Percentiles rank a stretch among this genome's conserved stretches.
Conservation (phyloP, 2,797 vertebrate genomes). For the Sciaenops ocellatus region DNA sequence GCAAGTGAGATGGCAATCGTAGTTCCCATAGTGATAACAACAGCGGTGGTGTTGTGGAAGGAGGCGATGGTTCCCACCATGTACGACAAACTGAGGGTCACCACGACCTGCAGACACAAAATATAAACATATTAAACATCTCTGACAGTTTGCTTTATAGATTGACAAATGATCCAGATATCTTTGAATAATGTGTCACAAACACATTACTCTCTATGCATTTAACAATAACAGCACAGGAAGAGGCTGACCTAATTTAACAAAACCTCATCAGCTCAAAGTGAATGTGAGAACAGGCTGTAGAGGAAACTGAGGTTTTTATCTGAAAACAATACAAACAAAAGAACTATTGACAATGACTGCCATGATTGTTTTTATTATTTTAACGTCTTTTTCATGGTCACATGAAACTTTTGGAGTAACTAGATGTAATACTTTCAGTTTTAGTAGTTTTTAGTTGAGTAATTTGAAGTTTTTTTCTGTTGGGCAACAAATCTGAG, state of each 20-base stretch:
- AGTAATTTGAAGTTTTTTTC: not conserved
- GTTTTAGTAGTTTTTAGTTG: not conserved
- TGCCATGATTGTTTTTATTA: too few relatives aligned
- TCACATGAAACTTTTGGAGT: not conserved
- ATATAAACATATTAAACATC: not conserved
- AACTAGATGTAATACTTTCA: not conserved
- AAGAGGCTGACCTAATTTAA: constrained; percentile 8
- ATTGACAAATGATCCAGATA: not conserved
- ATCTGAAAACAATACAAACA: not conserved
- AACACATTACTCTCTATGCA: too few relatives aligned
- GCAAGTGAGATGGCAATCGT: constrained; percentile 87
- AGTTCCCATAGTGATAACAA: constrained; percentile 89
- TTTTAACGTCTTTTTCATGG: not conserved
- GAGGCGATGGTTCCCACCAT: constrained; percentile 93
- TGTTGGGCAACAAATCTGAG: not conserved
- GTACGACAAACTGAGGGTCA: constrained; percentile 91
- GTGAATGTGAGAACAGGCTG: not conserved
- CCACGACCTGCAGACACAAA: constrained; percentile 79
- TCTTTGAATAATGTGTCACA: not conserved
- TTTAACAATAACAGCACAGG: constrained; percentile 2
- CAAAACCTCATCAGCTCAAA: not conserved
- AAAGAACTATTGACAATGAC: not conserved
- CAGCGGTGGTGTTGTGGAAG: constrained; percentile 87
- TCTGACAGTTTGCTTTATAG: not conserved
- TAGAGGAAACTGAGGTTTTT: constrained; percentile 27